Evolutionary conservation across 2,113 vertebrate genomes (phyloP).

Genomic region (Nibea albiflora): DNA sequence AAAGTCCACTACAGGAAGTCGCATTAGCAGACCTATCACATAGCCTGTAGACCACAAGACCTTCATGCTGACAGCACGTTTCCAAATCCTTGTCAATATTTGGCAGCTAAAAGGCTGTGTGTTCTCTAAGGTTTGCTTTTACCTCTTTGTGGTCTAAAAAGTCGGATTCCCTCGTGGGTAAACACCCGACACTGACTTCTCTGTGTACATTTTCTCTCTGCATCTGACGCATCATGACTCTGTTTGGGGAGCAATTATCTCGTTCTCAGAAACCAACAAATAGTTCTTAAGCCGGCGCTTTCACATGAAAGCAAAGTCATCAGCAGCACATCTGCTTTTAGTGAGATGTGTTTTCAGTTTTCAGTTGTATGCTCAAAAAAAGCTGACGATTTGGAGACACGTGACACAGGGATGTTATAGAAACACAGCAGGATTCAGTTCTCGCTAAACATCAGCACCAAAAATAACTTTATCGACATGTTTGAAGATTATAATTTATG

Average conservation of each 20-base stretch:
- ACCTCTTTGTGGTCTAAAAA: not conserved
- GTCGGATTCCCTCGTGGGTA: conserved; percentile 14
- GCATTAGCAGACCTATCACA: conserved; percentile 35
- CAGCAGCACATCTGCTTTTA: no score
- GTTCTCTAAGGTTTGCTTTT: not conserved
- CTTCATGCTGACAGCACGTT: not conserved
- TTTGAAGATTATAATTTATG: not conserved
- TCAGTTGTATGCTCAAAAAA: not conserved
- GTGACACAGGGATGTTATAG: not conserved
- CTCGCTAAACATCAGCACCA: not conserved
- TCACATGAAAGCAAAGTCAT: no score
- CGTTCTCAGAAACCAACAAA: not conserved
- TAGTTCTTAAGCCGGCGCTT: not conserved
- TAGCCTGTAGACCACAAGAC: conserved; percentile 18
- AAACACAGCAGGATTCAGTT: no score
- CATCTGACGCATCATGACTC: not conserved
- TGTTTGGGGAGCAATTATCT: not conserved
- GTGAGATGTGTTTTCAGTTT: not conserved
- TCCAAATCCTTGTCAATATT: conserved; percentile 34
- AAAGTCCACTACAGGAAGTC: conserved; percentile 1
- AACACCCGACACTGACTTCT: not conserved
- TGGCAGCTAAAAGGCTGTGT: conserved; percentile 8
- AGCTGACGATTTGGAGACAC: not conserved
- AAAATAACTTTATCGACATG: not conserved
- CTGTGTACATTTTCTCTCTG: conserved; percentile 1